Base-by-base conservation (phyloP, 2,888 invertebrate species). In the Heliconius hortense region DNA sequence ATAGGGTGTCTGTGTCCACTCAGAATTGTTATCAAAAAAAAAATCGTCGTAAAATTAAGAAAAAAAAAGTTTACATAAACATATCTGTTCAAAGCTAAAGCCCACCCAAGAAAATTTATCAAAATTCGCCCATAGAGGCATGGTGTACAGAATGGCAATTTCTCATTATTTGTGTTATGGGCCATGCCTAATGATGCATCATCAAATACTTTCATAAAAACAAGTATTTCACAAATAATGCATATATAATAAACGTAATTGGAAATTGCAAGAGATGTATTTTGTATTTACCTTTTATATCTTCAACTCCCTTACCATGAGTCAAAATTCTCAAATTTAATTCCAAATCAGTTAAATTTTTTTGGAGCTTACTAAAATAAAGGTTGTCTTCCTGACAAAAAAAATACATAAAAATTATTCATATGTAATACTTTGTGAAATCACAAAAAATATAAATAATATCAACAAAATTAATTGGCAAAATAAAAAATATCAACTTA, bases 361-460 rank as follows among this genome's bases (percentile, higher is more conserved):
- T 93, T 77, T 94, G 91, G 7, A 94, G 82, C 80, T 94, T 94
- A 76, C 86, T 90, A 7, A 91, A 89, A 78, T 89, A 89, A 21
- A 93, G 85, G 80, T 91, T 89, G 81, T 89, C 88, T 74, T 88
- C 89, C 94, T 94, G 82, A 78, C 88, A 87, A 72, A 75, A 72
- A 31, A 56, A 28, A 31, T 31, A 24, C n/a, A 24, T 2, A 66
- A 43, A 24, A 15, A 66, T 24, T 15, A 24, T n/a, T 15, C 4
- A 35, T 13, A 35, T 64, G 15, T 59, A 24, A 24, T 59, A 59
- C 24, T 59, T 13, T 59, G 24, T n/a, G n/a, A 11, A 43, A 0
- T 71, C 2, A 71, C 10, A 28, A 39, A 48, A 15, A n/a, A 8
- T 26, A 62, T 48, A 48, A 48, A 56, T n/a, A 43, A 43, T 56